Evolutionary conservation across 2,888 invertebrate genomes (phyloP), one percentile per base, ranked within the genome.

Genomic region (Acleris laterana): DNA sequence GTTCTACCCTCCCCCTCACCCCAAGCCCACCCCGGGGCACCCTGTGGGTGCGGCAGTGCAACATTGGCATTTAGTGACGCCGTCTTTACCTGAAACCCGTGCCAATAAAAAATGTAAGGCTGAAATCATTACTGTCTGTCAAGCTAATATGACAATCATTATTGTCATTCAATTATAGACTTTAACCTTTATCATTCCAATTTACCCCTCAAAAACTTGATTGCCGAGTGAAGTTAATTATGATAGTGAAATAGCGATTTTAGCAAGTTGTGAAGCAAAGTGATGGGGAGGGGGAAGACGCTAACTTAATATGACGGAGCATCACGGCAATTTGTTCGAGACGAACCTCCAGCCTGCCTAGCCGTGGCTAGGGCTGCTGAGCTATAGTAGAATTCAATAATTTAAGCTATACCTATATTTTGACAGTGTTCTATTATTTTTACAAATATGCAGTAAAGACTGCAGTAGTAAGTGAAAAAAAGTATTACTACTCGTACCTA

Each of bases 261-360:
- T 79, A 80, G 77, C 74, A 77, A 77, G 74, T 75, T 71, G 68
- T 67, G 71, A 66, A 62, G 70, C 66, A 72, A 69, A 63, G 63
- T 25, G 64, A 78, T 74, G 77, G 74, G 73, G 77, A 75, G 73
- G 78, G 81, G 81, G 78, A 79, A 83, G 73, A 84, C 82, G 83
- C 82, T 89, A 90, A 90, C 89, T 89, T 89, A 90, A 90, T 90
- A 89, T 88, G 88, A 88, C 85, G 85, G 81, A 87, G 89, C 88
- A 90, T 89, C 88, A 87, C 84, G 87, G 88, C 88, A 92, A 91
- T 92, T 92, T 91, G 90, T 88, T 87, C 86, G 86, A 89, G 90
- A 89, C 85, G 89, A 88, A 87, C 85, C 86, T 84, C 77, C 77
- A 80, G 85, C 80, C 79, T 74, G 82, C 77, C 78, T 84, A 84